Evolutionary conservation across 92 coral and sea anemone genomes (phyloP), one percentile per base, ranked within the genome.

Genomic region (Heliopora coerulea): DNA sequence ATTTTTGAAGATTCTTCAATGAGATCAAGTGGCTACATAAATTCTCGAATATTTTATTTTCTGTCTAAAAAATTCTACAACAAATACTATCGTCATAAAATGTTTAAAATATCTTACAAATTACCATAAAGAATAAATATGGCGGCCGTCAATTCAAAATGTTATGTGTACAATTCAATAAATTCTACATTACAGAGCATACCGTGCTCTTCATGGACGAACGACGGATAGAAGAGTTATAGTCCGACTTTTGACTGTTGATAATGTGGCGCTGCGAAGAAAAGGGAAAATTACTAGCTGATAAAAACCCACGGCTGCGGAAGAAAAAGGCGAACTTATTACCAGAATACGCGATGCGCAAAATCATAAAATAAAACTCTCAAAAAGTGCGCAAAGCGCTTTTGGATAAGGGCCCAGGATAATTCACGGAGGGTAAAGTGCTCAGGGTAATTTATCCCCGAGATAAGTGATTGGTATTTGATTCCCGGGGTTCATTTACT

Each of bases 121-220:
- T 56, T 56, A 31, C 31, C 61, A 56, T 46, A n/a, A 7, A 7
- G 15, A 56, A 14, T 56, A 56, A 56, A 56, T 14, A 56, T 23
- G 61, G 61, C 61, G 29, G 8, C 8, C 31, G 33, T 28, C 9
- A 56, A 56, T 56, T 56, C 30, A 56, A 56, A 56, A 14, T 56
- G 33, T 50, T 56, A 23, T 56, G 17, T 28, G 31, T 56, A 56
- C 31, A 56, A 56, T 23, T 56, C 1, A 14, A 56, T 56, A 4
- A 65, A 39, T 35, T 54, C 64, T 54, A 70, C 77, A 70, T 70
- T 70, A 70, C 37, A 7, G 63, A 52, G 42, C 77, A 70, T 15
- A 70, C 77, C 3, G 77, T 21, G 20, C 77, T 70, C 27, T 70
- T 70, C 64, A 70, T 52, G 3, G 62, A 34, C 2, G 77, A 52